Conservation (phyloP, 2,797 vertebrate species). For the Centroberyx gerrardi region DNA sequence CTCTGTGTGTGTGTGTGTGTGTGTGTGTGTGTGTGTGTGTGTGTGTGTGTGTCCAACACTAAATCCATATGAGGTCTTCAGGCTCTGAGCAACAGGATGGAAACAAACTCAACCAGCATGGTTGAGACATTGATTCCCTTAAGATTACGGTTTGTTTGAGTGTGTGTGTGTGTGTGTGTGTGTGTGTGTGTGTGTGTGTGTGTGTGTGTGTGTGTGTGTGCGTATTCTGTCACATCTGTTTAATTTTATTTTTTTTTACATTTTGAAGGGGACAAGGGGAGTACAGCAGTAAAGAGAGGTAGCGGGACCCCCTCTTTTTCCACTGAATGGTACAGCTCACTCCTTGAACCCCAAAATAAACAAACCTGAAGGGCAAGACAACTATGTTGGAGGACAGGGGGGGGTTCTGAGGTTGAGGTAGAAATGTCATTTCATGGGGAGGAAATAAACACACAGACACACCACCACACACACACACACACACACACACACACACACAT, state of each 20-base stretch:
- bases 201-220: not conserved
- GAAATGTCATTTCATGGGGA: too few species aligned
- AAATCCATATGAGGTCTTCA: constrained; percentile 51
- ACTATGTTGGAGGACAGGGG: not conserved
- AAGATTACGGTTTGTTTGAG: constrained; percentile 3
- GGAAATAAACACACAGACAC: too few species aligned
- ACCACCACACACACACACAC: too few species aligned
- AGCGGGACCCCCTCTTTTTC: not conserved
- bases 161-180: too few species aligned
- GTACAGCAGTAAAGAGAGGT: not conserved
- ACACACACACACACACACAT: constrained; percentile 14
- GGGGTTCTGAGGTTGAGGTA: too few species aligned
- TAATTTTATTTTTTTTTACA: constrained; percentile 9
- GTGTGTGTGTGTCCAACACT: constrained; percentile 4
- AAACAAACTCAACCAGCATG: constrained; percentile 50
- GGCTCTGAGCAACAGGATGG: constrained; percentile 49
- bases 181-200: too few species aligned
- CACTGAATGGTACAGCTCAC: not conserved
- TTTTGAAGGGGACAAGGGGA: constrained; percentile 1
- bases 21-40: constrained; percentile 1
- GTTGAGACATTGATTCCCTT: constrained; percentile 30
- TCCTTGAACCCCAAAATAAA: not conserved
- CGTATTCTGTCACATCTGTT: constrained; percentile 36
- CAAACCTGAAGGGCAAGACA: not conserved
- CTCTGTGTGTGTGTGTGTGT: not conserved